Evolutionary conservation across 2,797 vertebrate genomes (phyloP).

Genomic region (Rhabdophis nuchalis): DNA sequence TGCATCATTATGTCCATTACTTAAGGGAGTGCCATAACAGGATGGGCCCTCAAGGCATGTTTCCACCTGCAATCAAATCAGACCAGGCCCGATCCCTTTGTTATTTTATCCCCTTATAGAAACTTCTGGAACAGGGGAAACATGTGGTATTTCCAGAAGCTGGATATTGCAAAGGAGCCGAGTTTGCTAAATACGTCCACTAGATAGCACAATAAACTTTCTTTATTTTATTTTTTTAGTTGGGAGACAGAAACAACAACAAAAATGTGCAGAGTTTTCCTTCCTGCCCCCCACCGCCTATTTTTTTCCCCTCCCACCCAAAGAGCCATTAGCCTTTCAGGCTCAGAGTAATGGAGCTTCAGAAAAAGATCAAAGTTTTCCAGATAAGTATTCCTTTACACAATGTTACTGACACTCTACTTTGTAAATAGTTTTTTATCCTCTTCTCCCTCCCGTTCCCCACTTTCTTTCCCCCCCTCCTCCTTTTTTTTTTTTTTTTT

Average conservation of each 20-base stretch:
- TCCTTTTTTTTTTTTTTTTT: not conserved
- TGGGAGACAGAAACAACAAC: conserved; percentile 32
- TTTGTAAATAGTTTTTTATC: conserved; percentile 66
- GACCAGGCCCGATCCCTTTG: conserved; percentile 35
- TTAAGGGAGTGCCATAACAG: conserved; percentile 62
- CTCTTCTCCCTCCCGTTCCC: conserved; percentile 2
- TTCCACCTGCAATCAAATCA: conserved; percentile 39
- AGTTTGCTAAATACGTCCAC: conserved; percentile 55
- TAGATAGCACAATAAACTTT: conserved; percentile 58
- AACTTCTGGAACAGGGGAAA: not conserved
- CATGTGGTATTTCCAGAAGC: conserved; percentile 1
- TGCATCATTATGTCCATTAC: conserved; percentile 54
- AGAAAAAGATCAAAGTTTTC: conserved; percentile 70
- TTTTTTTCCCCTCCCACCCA: conserved; percentile 46
- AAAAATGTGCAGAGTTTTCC: not conserved
- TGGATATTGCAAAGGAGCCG: conserved; percentile 25
- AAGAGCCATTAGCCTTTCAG: conserved; percentile 50
- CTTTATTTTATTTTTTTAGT: conserved; percentile 38
- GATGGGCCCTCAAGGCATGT: conserved; percentile 41
- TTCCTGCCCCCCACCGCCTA: rapidly evolving
- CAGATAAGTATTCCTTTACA: conserved; percentile 69
- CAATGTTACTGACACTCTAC: conserved; percentile 69
- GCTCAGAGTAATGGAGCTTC: conserved; percentile 61
- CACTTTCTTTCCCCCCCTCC: not conserved
- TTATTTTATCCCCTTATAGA: not conserved